phyloP scores from a whole-genome alignment of 2,888 invertebrate genomes.

The Ennomos fuscantarius region DNA sequence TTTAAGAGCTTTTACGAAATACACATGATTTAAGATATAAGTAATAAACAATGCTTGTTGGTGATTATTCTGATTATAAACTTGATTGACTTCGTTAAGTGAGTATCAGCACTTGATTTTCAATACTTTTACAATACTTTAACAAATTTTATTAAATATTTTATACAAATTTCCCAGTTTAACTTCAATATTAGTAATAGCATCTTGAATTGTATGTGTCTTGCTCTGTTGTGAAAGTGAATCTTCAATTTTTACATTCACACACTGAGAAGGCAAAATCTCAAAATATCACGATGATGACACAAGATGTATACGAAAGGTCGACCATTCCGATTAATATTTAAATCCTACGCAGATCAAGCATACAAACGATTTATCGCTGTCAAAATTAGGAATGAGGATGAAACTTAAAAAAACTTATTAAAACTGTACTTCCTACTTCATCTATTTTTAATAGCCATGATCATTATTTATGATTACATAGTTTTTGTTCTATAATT shows the following conservation, averaged over 20 bases:
- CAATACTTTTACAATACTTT: too few species aligned
- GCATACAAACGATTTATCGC: constrained; percentile 33
- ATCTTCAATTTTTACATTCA: constrained; percentile 17
- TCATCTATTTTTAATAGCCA: not conserved
- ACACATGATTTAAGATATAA: not conserved
- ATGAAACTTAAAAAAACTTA: constrained; percentile 19
- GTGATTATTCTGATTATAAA: too few species aligned
- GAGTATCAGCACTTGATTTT: too few species aligned
- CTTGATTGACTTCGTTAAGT: too few species aligned
- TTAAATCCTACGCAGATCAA: constrained; percentile 33
- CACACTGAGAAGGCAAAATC: constrained; percentile 3
- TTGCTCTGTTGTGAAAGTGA: constrained; percentile 32
- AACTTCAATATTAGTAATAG: constrained; percentile 10
- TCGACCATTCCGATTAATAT: constrained; percentile 46
- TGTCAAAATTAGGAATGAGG: constrained; percentile 28
- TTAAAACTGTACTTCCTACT: constrained; percentile 20
- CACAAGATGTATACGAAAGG: constrained; percentile 41
- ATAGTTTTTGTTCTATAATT: too few species aligned
- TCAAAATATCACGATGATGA: constrained; percentile 25
- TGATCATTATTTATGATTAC: too few species aligned
- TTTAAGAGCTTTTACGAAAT: constrained; percentile 13
- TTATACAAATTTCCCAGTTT: constrained; percentile 1
- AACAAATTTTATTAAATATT: too few species aligned
- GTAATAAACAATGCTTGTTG: too few species aligned
- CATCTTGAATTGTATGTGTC: constrained; percentile 20